These are phyloP conservation scores for Spongilla lacustris DNA, from an alignment of 37 sponge, comb jelly and placozoan genomes.

Conservation along the genomic window DNA sequence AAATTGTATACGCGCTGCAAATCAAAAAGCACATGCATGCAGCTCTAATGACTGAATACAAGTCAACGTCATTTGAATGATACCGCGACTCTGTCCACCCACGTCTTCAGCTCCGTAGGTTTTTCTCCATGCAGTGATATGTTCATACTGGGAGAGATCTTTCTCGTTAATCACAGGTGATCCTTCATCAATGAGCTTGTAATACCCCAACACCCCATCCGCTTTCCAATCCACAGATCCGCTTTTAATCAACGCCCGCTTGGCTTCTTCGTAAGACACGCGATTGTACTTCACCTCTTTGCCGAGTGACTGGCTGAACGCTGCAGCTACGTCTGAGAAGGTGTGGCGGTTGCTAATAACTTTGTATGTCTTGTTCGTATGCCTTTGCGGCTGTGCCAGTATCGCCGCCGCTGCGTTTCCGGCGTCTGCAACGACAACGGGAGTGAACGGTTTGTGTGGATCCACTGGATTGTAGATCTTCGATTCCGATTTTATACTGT, in stretches of 20 bases:
- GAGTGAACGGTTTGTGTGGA: slow-evolving; percentile 27
- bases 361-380: slow-evolving; percentile 44
- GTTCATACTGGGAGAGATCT: slow-evolving; percentile 21
- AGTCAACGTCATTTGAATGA: too few species aligned
- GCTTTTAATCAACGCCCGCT: slow-evolving; percentile 2
- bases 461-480: slow-evolving; percentile 43
- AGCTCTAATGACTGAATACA: too few species aligned
- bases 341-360: slow-evolving; percentile 59
- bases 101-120: slow-evolving; percentile 46
- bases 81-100: slow-evolving; percentile 8
- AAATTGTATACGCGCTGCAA: too few species aligned
- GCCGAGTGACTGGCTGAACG: slow-evolving; percentile 38
- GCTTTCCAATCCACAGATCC: slow-evolving; percentile 48
- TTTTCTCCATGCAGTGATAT: slow-evolving; percentile 62
- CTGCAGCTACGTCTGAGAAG: slow-evolving; percentile 36
- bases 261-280: slow-evolving; percentile 53
- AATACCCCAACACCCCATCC: slow-evolving; percentile 36
- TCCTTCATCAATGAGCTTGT: slow-evolving; percentile 54
- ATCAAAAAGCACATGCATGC: too few species aligned
- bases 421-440: slow-evolving; percentile 42
- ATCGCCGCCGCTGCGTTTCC: slow-evolving; percentile 60
- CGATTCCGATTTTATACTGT: slow-evolving; percentile 13
- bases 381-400: slow-evolving; percentile 28
- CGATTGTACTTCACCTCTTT: slow-evolving; percentile 46
- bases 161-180: slow-evolving; percentile 28